These are phyloP conservation scores for Caenorhabditis doughertyi DNA, from an alignment of 2,888 invertebrate species.

Conservation along the genomic window DNA sequence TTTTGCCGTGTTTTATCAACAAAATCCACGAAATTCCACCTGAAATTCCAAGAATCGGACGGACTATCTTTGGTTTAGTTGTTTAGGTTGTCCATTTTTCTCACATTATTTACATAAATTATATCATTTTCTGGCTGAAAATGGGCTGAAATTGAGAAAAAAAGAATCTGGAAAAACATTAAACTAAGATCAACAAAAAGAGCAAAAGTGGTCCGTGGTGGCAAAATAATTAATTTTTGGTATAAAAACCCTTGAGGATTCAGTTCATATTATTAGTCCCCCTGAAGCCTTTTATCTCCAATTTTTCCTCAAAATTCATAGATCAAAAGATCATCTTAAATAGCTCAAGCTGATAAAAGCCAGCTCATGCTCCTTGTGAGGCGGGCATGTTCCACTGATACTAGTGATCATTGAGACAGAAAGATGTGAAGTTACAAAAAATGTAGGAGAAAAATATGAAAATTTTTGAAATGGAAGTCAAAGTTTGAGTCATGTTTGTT, in stretches of 20 bases:
- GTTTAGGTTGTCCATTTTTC: too few species aligned
- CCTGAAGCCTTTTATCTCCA: neutral
- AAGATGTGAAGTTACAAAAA: too few species aligned
- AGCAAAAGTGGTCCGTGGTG: neutral
- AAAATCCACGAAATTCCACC: neutral
- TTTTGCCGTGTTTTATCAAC: neutral
- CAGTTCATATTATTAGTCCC: too few species aligned
- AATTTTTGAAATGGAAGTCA: too few species aligned
- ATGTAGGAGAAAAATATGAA: too few species aligned
- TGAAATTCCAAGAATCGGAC: conserved; percentile 7
- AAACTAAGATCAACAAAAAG: neutral
- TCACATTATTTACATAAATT: too few species aligned
- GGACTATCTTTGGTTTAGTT: neutral
- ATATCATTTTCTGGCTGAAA: neutral
- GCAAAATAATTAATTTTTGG: neutral
- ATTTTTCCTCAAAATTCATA: neutral
- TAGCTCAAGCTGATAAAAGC: neutral
- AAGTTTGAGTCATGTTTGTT: too few species aligned
- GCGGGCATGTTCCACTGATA: too few species aligned
- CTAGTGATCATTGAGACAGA: too few species aligned
- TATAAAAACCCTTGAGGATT: too few species aligned
- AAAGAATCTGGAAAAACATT: neutral
- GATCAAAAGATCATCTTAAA: neutral
- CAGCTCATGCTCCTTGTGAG: too few species aligned
- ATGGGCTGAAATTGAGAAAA: neutral